phyloP scores from a whole-genome alignment of 2,888 invertebrate species.

The Drosophila setosimentum region DNA sequence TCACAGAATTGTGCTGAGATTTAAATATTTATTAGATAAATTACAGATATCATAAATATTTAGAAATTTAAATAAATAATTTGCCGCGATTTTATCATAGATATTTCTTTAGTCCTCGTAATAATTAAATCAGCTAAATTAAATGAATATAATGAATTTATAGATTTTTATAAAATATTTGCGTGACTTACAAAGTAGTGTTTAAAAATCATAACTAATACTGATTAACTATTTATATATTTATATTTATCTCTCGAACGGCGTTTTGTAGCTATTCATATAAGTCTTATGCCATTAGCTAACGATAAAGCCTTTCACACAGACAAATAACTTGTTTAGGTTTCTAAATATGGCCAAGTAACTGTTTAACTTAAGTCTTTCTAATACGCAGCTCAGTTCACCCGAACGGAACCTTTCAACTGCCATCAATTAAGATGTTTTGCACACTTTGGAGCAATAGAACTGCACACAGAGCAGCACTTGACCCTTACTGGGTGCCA shows the following conservation, averaged over 20 bases:
- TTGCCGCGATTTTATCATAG: neutral
- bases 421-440: constrained; percentile 63
- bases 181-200: neutral
- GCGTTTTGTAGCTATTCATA: neutral
- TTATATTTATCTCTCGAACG: neutral
- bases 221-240: neutral
- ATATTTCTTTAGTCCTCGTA: neutral
- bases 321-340: neutral
- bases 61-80: neutral
- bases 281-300: neutral
- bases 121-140: neutral
- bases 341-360: constrained; percentile 1
- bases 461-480: constrained; percentile 72
- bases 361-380: constrained; percentile 21
- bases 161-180: neutral
- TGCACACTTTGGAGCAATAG: constrained; percentile 49
- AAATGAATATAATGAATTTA: neutral
- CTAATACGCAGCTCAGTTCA: constrained; percentile 42
- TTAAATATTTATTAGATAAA: neutral
- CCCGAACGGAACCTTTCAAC: constrained; percentile 39
- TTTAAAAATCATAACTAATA: neutral
- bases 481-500: constrained; percentile 82
- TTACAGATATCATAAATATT: neutral
- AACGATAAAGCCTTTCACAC: neutral
- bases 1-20: neutral